A percentile compares a stretch with the other conserved stretches of the same genome.
Evolutionary conservation across 2,113 vertebrate species (phyloP).

Genomic region (Myodes glareolus): DNA sequence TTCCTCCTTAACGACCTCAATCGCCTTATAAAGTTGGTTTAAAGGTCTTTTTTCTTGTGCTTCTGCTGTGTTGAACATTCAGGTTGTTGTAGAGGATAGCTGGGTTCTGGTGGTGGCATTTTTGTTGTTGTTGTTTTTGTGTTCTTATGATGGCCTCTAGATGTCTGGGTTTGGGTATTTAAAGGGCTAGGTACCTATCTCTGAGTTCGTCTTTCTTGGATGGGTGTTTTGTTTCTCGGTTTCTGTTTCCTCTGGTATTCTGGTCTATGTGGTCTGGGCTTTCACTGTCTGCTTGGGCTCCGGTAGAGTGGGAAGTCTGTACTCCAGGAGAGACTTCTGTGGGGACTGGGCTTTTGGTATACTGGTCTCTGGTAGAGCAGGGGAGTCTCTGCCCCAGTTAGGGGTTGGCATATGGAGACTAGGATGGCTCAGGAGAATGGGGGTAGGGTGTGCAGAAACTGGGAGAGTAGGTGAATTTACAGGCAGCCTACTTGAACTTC

Average conservation of each 20-base stretch:
- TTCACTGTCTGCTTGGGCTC: background rate
- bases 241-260: background rate
- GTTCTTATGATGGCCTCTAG: background rate
- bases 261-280: background rate
- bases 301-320: background rate
- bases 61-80: background rate
- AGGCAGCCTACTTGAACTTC: background rate
- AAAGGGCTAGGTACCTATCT: background rate
- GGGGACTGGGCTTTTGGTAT: background rate
- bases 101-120: background rate
- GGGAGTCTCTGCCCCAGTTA: background rate
- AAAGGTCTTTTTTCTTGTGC: background rate
- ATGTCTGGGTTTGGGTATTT: background rate
- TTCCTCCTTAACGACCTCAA: background rate
- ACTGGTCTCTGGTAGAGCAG: background rate
- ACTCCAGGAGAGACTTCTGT: background rate
- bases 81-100: background rate
- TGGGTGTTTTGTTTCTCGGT: background rate
- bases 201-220: background rate
- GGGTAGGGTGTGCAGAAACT: background rate
- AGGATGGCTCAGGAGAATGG: background rate
- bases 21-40: background rate
- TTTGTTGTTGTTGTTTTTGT: background rate
- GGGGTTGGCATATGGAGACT: background rate
- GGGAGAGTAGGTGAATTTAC: background rate